Conservation (phyloP, 2,113 vertebrate species). For the Ictalurus furcatus region DNA sequence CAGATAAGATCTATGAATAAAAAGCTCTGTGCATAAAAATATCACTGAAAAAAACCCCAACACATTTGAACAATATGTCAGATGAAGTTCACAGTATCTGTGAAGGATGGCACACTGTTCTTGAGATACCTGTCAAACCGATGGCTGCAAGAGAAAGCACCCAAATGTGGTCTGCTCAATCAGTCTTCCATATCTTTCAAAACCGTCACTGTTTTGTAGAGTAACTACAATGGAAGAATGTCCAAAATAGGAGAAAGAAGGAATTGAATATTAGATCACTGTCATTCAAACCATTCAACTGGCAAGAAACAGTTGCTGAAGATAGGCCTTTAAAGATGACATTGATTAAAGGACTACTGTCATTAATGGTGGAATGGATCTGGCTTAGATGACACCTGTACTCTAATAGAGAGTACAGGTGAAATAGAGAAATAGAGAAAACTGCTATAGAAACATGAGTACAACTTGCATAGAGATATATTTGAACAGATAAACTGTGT, state of each 20-base stretch:
- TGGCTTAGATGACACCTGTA: conserved; percentile 12
- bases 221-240: background rate
- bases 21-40: background rate
- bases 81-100: conserved; percentile 26
- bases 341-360: background rate
- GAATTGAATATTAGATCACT: background rate
- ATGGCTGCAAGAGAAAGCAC: conserved; percentile 29
- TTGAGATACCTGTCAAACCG: conserved; percentile 35
- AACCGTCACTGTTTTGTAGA: conserved; percentile 10
- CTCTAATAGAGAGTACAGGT: too few relatives aligned
- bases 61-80: background rate
- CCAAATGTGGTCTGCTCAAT: conserved; percentile 32
- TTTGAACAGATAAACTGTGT: background rate
- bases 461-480: conserved; percentile 19
- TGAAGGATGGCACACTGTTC: conserved; percentile 25
- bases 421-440: conserved; percentile 10
- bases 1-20: background rate
- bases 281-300: background rate
- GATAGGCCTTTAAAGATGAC: conserved; percentile 8
- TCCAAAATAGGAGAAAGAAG: background rate
- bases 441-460: background rate
- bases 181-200: conserved; percentile 12
- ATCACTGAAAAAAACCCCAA: background rate
- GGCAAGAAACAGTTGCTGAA: background rate
- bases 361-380: background rate